Conservation (phyloP, 2,888 invertebrate genomes). For the Apotomis betuletana region DNA sequence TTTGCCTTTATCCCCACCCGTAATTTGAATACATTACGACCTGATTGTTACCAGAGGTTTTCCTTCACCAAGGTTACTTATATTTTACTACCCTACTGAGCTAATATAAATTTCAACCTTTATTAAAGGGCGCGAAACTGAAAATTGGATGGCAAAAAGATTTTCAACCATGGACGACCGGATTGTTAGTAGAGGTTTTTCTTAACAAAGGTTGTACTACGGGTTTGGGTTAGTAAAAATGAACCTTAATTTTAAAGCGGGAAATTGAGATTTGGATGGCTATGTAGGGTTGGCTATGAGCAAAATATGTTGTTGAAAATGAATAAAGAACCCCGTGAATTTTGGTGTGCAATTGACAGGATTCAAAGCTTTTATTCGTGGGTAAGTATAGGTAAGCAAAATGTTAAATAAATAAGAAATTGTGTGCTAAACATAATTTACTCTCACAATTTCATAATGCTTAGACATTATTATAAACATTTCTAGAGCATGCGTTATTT, state of each 20-base stretch:
- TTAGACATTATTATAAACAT: no score
- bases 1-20: slow-evolving; percentile 38
- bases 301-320: slow-evolving; percentile 21
- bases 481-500: no score
- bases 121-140: slow-evolving; percentile 1
- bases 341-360: slow-evolving; percentile 30
- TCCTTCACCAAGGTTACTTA: slow-evolving; percentile 15
- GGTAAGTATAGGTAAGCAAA: background rate
- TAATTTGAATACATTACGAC: slow-evolving; percentile 42
- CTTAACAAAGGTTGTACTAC: slow-evolving; percentile 19
- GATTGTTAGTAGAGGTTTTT: slow-evolving; percentile 35
- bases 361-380: background rate
- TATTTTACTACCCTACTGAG: background rate
- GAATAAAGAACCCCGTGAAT: slow-evolving; percentile 3
- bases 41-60: slow-evolving; percentile 38
- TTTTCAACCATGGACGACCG: slow-evolving; percentile 10
- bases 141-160: slow-evolving; percentile 7
- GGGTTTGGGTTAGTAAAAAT: background rate
- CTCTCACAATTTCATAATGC: no score
- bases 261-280: slow-evolving; percentile 11
- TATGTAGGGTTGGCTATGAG: background rate
- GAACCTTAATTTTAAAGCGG: slow-evolving; percentile 1
- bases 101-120: background rate
- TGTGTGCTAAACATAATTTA: background rate
- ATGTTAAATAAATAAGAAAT: slow-evolving; percentile 5